phyloP scores from a whole-genome alignment of 2,113 vertebrate genomes.

The Macrotis lagotis region DNA sequence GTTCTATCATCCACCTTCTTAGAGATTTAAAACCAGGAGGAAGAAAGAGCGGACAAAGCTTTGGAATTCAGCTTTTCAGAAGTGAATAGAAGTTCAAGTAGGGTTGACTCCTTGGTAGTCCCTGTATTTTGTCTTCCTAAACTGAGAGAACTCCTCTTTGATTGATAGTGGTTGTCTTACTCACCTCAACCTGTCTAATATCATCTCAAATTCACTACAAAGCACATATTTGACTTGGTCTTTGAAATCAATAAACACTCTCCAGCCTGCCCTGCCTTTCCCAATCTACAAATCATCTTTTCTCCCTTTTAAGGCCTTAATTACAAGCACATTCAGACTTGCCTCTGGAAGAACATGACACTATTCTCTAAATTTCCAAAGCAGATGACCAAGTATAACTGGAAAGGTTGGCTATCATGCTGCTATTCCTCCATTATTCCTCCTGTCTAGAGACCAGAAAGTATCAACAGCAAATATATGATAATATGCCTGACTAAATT shows the following conservation, averaged over 20 bases:
- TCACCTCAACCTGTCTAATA: neutral
- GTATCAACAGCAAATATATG: neutral
- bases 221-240: neutral
- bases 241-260: neutral
- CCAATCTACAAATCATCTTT: neutral
- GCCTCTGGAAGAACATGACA: neutral
- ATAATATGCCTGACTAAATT: neutral
- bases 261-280: neutral
- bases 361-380: neutral
- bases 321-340: neutral
- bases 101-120: neutral
- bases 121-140: neutral
- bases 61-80: neutral
- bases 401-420: neutral
- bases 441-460: neutral
- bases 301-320: neutral
- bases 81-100: neutral
- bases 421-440: neutral
- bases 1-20: neutral
- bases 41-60: neutral
- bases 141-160: neutral
- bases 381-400: neutral
- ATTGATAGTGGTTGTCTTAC: neutral
- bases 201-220: neutral
- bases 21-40: neutral